phyloP scores from a whole-genome alignment of 2,888 invertebrate genomes.

The Zhuqinia jingwanae region DNA sequence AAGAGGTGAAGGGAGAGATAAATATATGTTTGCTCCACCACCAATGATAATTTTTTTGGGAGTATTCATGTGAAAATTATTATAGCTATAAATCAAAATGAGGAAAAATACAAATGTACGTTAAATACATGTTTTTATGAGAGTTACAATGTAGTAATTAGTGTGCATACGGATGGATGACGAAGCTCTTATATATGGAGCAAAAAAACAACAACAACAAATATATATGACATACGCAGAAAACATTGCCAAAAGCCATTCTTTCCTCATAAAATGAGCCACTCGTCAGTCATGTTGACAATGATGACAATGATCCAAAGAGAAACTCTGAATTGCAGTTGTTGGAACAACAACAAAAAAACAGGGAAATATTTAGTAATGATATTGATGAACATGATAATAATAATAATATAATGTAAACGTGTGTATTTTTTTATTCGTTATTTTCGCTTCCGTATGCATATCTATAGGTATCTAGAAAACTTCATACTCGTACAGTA shows the following conservation, averaged over 20 bases:
- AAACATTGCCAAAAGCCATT: constrained; percentile 42
- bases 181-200: constrained; percentile 6
- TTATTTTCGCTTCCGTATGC: not conserved
- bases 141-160: constrained; percentile 39
- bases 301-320: constrained; percentile 20
- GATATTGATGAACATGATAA: constrained; percentile 20
- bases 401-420: not conserved
- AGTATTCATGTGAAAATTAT: not conserved
- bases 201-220: constrained; percentile 4
- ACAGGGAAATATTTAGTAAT: constrained; percentile 11
- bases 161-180: not conserved
- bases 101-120: constrained; percentile 11
- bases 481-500: too few species aligned
- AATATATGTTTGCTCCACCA: too few species aligned
- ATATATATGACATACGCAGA: not conserved
- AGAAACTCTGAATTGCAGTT: constrained; percentile 1
- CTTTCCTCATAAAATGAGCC: constrained; percentile 12
- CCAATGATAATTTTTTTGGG: too few species aligned
- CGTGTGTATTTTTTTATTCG: constrained; percentile 10
- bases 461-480: too few species aligned
- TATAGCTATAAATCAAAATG: not conserved
- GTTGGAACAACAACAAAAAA: not conserved
- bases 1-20: not conserved
- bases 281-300: constrained; percentile 23
- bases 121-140: too few species aligned